These are phyloP conservation scores for Drosophila eohydei DNA, from an alignment of 2,888 invertebrate species.

Conservation along the genomic window DNA sequence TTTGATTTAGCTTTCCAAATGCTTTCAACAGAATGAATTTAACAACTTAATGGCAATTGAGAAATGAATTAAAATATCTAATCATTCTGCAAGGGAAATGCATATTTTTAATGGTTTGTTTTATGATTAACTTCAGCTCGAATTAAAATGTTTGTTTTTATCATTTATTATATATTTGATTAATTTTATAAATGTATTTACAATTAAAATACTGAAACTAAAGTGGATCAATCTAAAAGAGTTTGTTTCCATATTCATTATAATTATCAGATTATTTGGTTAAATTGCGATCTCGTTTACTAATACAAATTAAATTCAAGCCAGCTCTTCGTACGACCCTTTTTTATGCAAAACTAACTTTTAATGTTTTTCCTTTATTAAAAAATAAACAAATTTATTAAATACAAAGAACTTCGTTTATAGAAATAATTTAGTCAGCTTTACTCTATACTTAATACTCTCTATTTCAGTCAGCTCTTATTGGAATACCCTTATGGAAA, in stretches of 20 bases:
- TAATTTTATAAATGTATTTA: background rate
- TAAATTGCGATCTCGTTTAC: background rate
- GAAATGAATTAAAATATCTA: too few relatives aligned
- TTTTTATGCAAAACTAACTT: background rate
- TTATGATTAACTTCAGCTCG: too few relatives aligned
- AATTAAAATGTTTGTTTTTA: too few relatives aligned
- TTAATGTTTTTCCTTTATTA: too few relatives aligned
- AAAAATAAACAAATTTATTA: too few relatives aligned
- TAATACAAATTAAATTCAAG: background rate
- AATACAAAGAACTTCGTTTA: background rate
- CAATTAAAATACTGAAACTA: background rate
- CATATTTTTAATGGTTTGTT: too few relatives aligned
- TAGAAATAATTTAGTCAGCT: background rate
- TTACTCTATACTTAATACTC: background rate
- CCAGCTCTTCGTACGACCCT: background rate
- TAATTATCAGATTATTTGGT: background rate
- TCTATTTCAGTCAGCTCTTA: background rate
- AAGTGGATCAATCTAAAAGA: background rate
- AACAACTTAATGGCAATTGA: too few relatives aligned
- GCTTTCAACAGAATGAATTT: too few relatives aligned
- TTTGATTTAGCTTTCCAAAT: too few relatives aligned
- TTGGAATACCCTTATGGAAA: background rate
- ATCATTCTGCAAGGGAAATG: too few relatives aligned
- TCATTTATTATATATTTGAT: background rate
- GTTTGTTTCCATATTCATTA: background rate